Base-by-base conservation (phyloP, 2,888 invertebrate genomes). In the Hylaea fasciaria region DNA sequence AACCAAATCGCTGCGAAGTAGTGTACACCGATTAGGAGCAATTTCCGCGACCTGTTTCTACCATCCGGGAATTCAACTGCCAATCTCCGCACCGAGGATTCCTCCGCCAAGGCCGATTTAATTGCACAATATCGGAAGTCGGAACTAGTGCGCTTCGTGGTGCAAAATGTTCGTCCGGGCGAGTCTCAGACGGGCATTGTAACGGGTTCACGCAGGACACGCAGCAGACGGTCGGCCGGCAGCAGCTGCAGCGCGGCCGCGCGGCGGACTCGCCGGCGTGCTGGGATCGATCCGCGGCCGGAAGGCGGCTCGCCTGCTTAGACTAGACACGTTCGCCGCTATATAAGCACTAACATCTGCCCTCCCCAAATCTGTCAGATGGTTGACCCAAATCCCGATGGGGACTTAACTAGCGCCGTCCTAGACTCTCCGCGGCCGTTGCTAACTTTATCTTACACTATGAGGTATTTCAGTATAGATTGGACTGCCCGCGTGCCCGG, bases 11-110 rank as follows among this genome's bases (percentile, higher is more conserved):
- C 5, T 22, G 22, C 22, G 5, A 22, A 22, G 22, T 5, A 22
- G 3, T 5, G 22, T 22, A 29, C 12, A 9, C 28, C 47, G n/a
- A 16, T 14, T 13, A 55, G 13, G 40, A 29, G 45, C 62, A 46
- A 49, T 62, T 49, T 62, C 57, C 57, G 40, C 37, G 49, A 43
- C 57, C 57, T 53, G 53, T 41, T 48, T 53, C 28, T 32, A 43
- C 46, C 37, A 39, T 53, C 43, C 37, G 39, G 48, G 55, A 22
- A 13, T 49, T 29, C 40, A 29, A 29, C 29, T 14, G 41, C 41
- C 50, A 43, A 51, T 51, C 32, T 28, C 10, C 11, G 14, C 50
- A 10, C n/a, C 12, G 5, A 16, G 11, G 14, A 14, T n/a, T n/a
- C n/a, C n/a, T n/a, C n/a, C n/a, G 10, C 12, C 12, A 2, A 28